A percentile compares a stretch with the other conserved stretches of the same genome.
phyloP scores from a whole-genome alignment of 1,140 invertebrate genomes.

The Leptinotarsa defecta region DNA sequence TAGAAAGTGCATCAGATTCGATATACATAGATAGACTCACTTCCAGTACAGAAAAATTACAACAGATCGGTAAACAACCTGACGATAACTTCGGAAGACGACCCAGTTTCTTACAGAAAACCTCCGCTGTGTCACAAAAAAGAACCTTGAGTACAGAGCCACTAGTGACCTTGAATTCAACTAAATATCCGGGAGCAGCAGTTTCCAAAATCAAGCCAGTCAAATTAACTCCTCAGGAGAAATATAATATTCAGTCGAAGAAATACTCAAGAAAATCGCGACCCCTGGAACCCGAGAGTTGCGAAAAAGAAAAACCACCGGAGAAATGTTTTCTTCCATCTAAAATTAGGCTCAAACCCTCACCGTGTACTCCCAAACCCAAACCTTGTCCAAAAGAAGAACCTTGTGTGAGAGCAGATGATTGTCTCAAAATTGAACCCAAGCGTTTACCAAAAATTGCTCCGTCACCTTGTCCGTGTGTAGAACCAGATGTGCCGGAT shows the following conservation, averaged over 20 bases:
- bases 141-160: not conserved
- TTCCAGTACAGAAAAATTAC: too few species aligned
- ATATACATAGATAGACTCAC: too few species aligned
- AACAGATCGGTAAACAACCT: too few species aligned
- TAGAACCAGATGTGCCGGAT: constrained; percentile 7
- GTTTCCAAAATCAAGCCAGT: not conserved
- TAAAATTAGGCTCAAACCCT: constrained; percentile 13
- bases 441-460: constrained; percentile 34
- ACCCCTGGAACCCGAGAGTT: not conserved
- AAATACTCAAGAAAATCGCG: not conserved
- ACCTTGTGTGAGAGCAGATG: constrained; percentile 23
- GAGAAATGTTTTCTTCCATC: constrained; percentile 22
- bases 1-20: too few species aligned
- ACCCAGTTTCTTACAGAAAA: not conserved
- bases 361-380: not conserved
- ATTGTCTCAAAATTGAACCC: constrained; percentile 15
- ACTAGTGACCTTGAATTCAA: not conserved
- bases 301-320: not conserved
- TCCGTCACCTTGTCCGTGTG: constrained; percentile 30
- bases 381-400: constrained; percentile 16
- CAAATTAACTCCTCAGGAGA: not conserved
- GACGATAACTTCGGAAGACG: not conserved
- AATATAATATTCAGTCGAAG: not conserved
- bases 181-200: not conserved
- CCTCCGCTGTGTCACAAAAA: not conserved